Conservation (phyloP, 2,113 vertebrate species). For the Trichechus manatus region DNA sequence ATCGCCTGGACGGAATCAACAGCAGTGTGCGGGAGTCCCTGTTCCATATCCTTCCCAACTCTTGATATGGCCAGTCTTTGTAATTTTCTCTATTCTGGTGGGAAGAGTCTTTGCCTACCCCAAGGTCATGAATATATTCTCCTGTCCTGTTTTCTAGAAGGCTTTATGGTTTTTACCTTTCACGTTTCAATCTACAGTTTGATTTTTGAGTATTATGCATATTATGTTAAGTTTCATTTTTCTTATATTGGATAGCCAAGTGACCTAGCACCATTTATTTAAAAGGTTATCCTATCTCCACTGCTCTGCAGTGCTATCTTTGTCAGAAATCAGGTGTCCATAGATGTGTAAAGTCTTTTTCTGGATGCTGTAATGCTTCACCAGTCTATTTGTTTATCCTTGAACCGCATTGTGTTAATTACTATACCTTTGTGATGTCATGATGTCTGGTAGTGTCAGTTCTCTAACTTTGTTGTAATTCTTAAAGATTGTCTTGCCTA, state of each 20-base stretch:
- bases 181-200: neutral
- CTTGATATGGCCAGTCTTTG: neutral
- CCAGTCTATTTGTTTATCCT: neutral
- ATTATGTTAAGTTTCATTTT: neutral
- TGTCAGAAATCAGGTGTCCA: too few species aligned
- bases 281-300: neutral
- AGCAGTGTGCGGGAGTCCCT: neutral
- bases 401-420: neutral
- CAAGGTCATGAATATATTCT: too few species aligned
- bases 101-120: too few species aligned
- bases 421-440: neutral
- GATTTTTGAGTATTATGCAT: neutral
- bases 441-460: neutral
- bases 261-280: neutral
- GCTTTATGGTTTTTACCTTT: neutral
- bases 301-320: neutral
- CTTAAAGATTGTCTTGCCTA: slow-evolving; percentile 18
- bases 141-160: neutral
- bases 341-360: neutral
- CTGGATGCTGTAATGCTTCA: neutral
- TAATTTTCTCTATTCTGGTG: neutral
- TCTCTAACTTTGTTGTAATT: neutral
- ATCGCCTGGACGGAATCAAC: too few species aligned
- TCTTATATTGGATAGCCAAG: neutral
- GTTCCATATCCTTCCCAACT: neutral